Evolutionary conservation across 2,888 invertebrate species (phyloP), one percentile per base, ranked within the genome.

Genomic region (Netelia fuscicornis): DNA sequence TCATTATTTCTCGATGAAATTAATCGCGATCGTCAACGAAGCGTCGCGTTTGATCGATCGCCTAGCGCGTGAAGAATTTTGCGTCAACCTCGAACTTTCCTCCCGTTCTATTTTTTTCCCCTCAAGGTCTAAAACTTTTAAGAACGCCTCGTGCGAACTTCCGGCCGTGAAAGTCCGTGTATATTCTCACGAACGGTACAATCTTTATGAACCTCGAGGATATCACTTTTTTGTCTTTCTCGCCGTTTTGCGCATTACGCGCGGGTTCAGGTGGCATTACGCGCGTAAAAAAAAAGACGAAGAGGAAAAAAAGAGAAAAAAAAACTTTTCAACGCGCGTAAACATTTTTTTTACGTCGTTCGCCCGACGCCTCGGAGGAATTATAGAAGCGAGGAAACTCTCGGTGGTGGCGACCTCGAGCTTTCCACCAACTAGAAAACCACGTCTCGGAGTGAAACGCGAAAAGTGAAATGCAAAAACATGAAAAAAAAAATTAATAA

Each of bases 201-300:
- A 78, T 78, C 60, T 78, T 78, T 78, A 70, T 68, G 60, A 78
- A 60, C 68, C 17, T 10, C 25, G 48, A 30, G 9, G 3, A 42
- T 44, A 70, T 37, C 68, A 37, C 37, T 37, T 37, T 37, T 37
- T 37, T 37, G 37, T 37, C 37, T 37, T 37, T 2, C 37, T 37
- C 60, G 17, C 70, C 17, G 37, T 70, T 65, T 78, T 78, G 2
- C 30, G 30, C 68, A 60, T 60, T 68, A 10, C 58, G 48, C 42
- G 30, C 8, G 25, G 17, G 23, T 30, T 25, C 56, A 2, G n/a
- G 23, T 67, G 17, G 48, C 13, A 3, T 48, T 44, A 77, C 54
- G 56, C 67, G 11, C 8, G 10, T 23, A 60, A 11, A 60, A 11
- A 6, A 6, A 68, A 42, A 58, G 17, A 68, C 48, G 13, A 10